Evolutionary conservation across 2,888 invertebrate species (phyloP), one percentile per base, ranked within the genome.

Genomic region (Heteromyza rotundicornis): DNA sequence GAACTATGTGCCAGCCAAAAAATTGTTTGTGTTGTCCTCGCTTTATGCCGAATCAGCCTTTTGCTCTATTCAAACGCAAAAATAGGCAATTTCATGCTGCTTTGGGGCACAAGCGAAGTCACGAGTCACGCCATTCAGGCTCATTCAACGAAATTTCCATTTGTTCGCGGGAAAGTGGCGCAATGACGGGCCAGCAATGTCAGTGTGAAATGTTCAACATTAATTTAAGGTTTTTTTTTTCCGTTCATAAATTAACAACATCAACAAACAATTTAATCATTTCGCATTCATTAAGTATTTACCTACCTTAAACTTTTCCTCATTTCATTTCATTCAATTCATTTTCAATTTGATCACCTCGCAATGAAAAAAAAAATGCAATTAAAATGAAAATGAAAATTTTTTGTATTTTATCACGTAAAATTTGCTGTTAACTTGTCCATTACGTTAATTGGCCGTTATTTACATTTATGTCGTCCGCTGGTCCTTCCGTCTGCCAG

Each of bases 381-480:
- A 47, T 47, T 47, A 47, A 47, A n/a, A n/a, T n/a, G 47, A 17
- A 47, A 47, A 19, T 47, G 19, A 47, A 17, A 47, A 19, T 47
- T 47, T n/a, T n/a, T n/a, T 20, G 47, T 47, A 47, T 19, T 20
- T 47, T 19, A 7, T 17, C 47, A 19, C 47, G 19, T 20, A 47
- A 47, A 47, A 14, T 14, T 3, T n/a, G 47, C 17, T 47, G 47
- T 47, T 20, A 47, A 47, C 47, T 47, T 47, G 47, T 47, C 20
- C 20, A 47, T 47, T 47, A 47, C 14, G 20, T 47, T 47, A 47
- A 47, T 47, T 20, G 47, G 47, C 47, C 17, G 47, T 47, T 47
- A 47, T 47, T 47, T 47, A 20, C 47, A 19, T 20, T 47, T 47
- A 20, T 5, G 47, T n/a, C n/a, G 3, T n/a, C n/a, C n/a, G n/a